These are phyloP conservation scores for Axinella damicornis DNA, from an alignment of 37 sponge, comb jelly and placozoan genomes.

Conservation along the genomic window DNA sequence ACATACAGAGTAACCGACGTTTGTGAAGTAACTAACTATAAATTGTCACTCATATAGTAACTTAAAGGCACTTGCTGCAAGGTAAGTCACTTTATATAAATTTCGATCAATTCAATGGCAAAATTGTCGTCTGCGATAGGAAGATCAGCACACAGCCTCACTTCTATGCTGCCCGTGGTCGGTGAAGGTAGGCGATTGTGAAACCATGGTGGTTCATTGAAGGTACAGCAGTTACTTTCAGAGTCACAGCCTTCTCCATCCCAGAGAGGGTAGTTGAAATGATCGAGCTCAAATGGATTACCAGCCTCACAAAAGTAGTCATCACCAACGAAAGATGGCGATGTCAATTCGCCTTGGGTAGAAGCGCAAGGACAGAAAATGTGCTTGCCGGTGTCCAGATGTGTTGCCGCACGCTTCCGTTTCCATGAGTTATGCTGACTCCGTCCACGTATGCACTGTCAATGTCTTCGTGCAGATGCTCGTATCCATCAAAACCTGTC, in stretches of 20 bases:
- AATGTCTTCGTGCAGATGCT: too few species aligned
- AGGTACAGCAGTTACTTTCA: neutral
- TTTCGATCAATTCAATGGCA: neutral
- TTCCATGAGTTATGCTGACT: too few species aligned
- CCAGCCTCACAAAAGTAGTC: constrained; percentile 15
- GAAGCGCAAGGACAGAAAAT: neutral
- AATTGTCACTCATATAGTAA: too few species aligned
- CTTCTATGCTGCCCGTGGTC: neutral
- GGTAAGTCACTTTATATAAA: neutral
- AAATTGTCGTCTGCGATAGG: neutral
- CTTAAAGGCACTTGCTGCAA: too few species aligned
- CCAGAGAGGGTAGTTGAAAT: constrained; percentile 5
- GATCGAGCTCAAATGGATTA: neutral
- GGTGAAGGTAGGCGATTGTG: neutral
- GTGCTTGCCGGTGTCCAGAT: constrained; percentile 2
- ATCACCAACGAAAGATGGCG: constrained; percentile 7
- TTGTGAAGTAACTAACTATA: too few species aligned
- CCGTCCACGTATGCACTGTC: too few species aligned
- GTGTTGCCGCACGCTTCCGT: constrained; percentile 1
- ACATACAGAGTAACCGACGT: too few species aligned
- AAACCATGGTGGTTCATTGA: constrained; percentile 14
- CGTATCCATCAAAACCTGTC: too few species aligned
- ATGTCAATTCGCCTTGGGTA: neutral
- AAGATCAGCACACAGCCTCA: neutral
- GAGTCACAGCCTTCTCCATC: constrained; percentile 4